Base-by-base conservation (phyloP, 2,797 vertebrate genomes). In the Bovichtus variegatus region DNA sequence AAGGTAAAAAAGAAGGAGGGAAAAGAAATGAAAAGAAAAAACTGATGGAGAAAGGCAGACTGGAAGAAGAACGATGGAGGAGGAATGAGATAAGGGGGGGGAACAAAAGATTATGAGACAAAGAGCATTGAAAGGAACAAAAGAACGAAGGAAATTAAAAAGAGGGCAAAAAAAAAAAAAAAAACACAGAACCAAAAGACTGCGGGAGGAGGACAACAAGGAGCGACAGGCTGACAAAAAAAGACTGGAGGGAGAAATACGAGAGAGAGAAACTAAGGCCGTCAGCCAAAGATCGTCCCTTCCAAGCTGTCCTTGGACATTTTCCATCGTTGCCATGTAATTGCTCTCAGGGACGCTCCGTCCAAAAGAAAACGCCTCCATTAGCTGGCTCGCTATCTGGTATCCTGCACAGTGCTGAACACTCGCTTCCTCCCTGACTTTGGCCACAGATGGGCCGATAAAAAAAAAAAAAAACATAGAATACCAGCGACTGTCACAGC, bases 281-380 rank as follows among this genome's bases (percentile, higher is more conserved):
- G 41, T 9, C 25, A 31, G 78, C 85, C 80, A 87, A 4, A 49
- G 23, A 69, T 59, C 40, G 10, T 76, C 80, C 82, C 63, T 6
- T 67, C 69, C 80, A 69, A 80, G 67, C 74, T 78, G 84, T 84
- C 75, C 75, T 86, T 89, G 87, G 88, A 89, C 51, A 0, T 53
- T 27, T 81, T 87, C 90, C 90, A 89, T 12, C 0, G 49, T 59
- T 76, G 66, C 76, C 76, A 65, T 81, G 88, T 81, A 59, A 88
- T 86, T 71, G 21, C 86, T 79, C 31, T 60, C 74, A 47, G 84
- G 72, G 87, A 89, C 74, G 5, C 78, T 54, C 4, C 23, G 65
- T 78, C 81, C 87, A 44, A 78, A 53, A 82, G 61, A 70, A 67
- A 66, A 82, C 74, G 78, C 85, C 87, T 83, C 82, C 72, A 15